Base-by-base conservation (phyloP, 2,113 vertebrate genomes). In the Forbesichthys papilliferus region DNA sequence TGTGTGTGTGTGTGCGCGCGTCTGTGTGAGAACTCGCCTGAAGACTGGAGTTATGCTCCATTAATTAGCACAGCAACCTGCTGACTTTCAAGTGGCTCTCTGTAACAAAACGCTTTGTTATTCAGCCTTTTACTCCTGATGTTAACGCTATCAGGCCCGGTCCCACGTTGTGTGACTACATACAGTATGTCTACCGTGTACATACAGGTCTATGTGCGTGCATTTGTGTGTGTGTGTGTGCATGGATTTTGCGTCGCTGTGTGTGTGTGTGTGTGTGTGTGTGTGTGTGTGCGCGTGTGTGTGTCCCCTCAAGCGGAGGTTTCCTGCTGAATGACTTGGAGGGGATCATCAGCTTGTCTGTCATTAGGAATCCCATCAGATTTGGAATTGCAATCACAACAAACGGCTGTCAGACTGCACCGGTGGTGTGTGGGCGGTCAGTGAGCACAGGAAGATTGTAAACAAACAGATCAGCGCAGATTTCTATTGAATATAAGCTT, bases 11-110 rank as follows among this genome's bases (percentile, higher is more conserved):
- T 61, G 8, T 57, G 62, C 42, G 59, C 16, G 55, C 16, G n/a
- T 47, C 59, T 47, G 68, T 61, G 73, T 14, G 82, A 62, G 72
- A 55, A 71, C 79, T 68, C 81, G 84, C 90, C 83, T 47, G 78
- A 86, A 86, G 88, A 88, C 82, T 87, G 69, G 66, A 83, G 82
- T 85, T 80, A 80, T 78, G 88, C 87, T 90, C 83, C 82, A 90
- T 90, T 91, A 89, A 91, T 91, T 91, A 89, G 82, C 82, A 61
- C 78, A 75, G 82, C 85, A 90, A 87, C 88, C 90, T 91, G 88
- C 88, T 89, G 86, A 89, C 88, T 90, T 88, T 90, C 82, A 89
- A 90, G 87, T 82, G 82, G 72, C 82, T 86, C 74, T 65, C 72
- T 58, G 77, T 63, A 66, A 51, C 68, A 64, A 84, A 66, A 71